These are phyloP conservation scores for Dasyurus viverrinus DNA, from an alignment of 2,113 vertebrate genomes.

Conservation along the genomic window DNA sequence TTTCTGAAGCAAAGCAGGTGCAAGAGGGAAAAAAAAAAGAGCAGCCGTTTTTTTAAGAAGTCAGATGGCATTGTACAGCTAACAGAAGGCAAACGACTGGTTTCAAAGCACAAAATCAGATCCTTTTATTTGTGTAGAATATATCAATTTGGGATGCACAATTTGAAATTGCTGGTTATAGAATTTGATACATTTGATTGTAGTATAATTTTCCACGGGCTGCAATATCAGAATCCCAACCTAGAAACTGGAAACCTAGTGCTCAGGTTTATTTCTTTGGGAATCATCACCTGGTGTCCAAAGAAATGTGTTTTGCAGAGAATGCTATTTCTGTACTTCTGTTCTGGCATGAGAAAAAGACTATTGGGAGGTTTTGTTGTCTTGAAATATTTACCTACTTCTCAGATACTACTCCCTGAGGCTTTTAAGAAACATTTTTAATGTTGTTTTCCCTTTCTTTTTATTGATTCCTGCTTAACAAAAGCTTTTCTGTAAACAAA, in stretches of 20 bases:
- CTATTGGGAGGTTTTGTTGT: neutral
- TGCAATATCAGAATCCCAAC: slow-evolving; percentile 69
- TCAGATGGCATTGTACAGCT: slow-evolving; percentile 82
- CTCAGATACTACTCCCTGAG: neutral
- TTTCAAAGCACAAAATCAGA: slow-evolving; percentile 84
- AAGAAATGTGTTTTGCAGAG: neutral
- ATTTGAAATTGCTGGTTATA: slow-evolving; percentile 81
- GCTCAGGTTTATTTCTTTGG: slow-evolving; percentile 68
- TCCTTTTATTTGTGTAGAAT: slow-evolving; percentile 84
- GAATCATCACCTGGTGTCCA: slow-evolving; percentile 69
- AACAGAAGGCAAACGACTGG: slow-evolving; percentile 80
- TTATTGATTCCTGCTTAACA: neutral
- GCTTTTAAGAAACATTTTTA: neutral
- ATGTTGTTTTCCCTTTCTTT: neutral
- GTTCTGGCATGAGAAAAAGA: fast-evolving
- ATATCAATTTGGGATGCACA: slow-evolving; percentile 78
- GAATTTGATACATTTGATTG: slow-evolving; percentile 77
- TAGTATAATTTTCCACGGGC: slow-evolving; percentile 76
- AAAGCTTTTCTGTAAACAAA: neutral
- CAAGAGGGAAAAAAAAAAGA: slow-evolving; percentile 71
- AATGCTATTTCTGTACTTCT: slow-evolving; percentile 49
- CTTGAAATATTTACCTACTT: neutral
- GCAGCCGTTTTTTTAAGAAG: slow-evolving; percentile 74
- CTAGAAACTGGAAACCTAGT: slow-evolving; percentile 49
- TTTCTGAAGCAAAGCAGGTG: slow-evolving; percentile 84